These are phyloP conservation scores for Stenichneumon culpator DNA, from an alignment of 2,888 invertebrate species.

Conservation along the genomic window DNA sequence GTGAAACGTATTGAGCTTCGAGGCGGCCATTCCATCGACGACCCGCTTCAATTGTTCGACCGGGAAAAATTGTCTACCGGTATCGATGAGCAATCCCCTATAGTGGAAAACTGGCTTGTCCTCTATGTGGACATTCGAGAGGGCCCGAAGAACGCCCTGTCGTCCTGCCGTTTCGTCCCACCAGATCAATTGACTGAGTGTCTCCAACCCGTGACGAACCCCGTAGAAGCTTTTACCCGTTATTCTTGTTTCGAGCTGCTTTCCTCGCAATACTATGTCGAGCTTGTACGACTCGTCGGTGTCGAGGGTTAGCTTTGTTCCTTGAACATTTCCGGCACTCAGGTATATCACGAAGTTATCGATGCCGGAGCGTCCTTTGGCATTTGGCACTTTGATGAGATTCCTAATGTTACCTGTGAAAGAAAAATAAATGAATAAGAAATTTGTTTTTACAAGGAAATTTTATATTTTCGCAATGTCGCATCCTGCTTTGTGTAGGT, in stretches of 20 bases:
- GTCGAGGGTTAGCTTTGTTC: constrained; percentile 88
- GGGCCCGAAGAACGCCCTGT: constrained; percentile 87
- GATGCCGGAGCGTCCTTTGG: constrained; percentile 78
- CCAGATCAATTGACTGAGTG: constrained; percentile 93
- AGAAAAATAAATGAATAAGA: not conserved
- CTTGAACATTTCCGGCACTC: constrained; percentile 85
- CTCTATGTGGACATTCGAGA: constrained; percentile 89
- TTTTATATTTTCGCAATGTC: too few relatives aligned
- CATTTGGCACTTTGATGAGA: constrained; percentile 78
- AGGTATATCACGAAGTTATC: constrained; percentile 80
- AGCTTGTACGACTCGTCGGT: constrained; percentile 92
- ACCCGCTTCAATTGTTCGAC: constrained; percentile 90
- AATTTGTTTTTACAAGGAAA: too few relatives aligned
- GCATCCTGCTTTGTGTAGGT: too few relatives aligned
- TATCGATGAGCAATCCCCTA: constrained; percentile 96
- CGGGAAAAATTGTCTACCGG: constrained; percentile 95
- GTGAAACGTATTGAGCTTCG: constrained; percentile 96
- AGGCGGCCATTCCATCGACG: constrained; percentile 95
- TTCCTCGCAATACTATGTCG: constrained; percentile 86
- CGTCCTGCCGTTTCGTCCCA: constrained; percentile 89
- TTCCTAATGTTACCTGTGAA: constrained; percentile 79
- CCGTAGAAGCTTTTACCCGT: constrained; percentile 91
- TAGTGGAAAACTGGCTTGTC: constrained; percentile 93
- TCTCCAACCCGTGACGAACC: constrained; percentile 92
- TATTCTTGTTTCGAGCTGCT: constrained; percentile 88